phyloP scores from a whole-genome alignment of 2,797 vertebrate genomes.

The Leucoraja ocellata region DNA sequence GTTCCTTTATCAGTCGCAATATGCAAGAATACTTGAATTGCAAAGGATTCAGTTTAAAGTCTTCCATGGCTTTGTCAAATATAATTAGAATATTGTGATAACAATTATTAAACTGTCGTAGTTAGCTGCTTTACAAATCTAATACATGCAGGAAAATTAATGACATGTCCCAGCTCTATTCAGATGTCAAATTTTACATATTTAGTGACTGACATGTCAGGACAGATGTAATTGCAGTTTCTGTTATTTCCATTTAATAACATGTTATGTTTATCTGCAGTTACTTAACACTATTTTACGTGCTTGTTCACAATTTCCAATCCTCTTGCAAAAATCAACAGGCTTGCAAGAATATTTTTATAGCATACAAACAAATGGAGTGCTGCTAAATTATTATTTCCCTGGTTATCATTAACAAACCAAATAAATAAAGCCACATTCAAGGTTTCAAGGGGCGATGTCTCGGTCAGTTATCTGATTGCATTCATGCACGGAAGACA shows the following conservation, averaged over 20 bases:
- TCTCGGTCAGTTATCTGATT: background rate
- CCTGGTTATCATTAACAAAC: background rate
- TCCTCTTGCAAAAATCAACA: background rate
- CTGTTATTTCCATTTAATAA: background rate
- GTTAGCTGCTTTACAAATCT: background rate
- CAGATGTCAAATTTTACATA: constrained; percentile 5
- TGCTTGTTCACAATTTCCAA: background rate
- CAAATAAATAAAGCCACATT: background rate
- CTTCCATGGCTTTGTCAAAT: background rate
- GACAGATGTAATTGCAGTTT: constrained; percentile 12
- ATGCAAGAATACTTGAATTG: background rate
- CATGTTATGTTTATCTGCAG: background rate
- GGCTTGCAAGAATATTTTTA: background rate
- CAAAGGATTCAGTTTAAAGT: background rate
- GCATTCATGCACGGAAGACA: background rate
- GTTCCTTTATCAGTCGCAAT: background rate
- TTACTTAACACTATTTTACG: background rate
- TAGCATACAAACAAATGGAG: background rate
- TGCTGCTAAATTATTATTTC: background rate
- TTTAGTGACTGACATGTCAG: background rate
- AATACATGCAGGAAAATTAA: background rate
- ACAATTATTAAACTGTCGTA: background rate
- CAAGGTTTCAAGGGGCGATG: background rate
- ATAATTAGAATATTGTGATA: background rate
- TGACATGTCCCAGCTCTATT: background rate